Evolutionary conservation across 2,797 vertebrate species (phyloP).

Genomic region (Eulemur coronatus): DNA sequence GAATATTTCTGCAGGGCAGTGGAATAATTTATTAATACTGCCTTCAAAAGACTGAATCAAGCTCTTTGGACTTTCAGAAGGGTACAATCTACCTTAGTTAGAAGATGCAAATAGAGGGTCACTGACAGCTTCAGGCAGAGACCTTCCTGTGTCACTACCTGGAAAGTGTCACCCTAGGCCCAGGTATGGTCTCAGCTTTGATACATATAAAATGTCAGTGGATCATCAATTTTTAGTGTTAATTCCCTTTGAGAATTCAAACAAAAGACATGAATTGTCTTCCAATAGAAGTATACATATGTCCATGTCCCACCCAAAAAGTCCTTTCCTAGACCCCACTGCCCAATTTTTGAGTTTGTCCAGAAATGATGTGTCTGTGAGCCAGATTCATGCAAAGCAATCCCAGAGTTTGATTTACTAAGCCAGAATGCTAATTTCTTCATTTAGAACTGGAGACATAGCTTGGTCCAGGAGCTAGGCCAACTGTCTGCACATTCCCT

Average conservation of each 20-base stretch:
- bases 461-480: conserved; percentile 54
- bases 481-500: conserved; percentile 58
- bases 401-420: background rate
- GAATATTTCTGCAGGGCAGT: background rate
- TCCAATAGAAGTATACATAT: background rate
- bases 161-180: background rate
- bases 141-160: background rate
- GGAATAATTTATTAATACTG: background rate
- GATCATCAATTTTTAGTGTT: background rate
- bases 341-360: background rate
- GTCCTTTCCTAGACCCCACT: background rate
- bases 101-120: background rate
- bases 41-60: background rate
- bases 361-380: background rate
- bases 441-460: conserved; percentile 31
- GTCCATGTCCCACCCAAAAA: background rate
- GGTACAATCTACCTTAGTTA: background rate
- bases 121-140: background rate
- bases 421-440: conserved; percentile 48
- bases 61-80: background rate
- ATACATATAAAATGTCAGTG: background rate
- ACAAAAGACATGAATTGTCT: background rate
- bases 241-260: background rate
- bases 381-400: conserved; percentile 23
- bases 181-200: background rate